These are phyloP conservation scores for Dastarcus helophoroides DNA, from an alignment of 2,888 invertebrate genomes.

Conservation along the genomic window DNA sequence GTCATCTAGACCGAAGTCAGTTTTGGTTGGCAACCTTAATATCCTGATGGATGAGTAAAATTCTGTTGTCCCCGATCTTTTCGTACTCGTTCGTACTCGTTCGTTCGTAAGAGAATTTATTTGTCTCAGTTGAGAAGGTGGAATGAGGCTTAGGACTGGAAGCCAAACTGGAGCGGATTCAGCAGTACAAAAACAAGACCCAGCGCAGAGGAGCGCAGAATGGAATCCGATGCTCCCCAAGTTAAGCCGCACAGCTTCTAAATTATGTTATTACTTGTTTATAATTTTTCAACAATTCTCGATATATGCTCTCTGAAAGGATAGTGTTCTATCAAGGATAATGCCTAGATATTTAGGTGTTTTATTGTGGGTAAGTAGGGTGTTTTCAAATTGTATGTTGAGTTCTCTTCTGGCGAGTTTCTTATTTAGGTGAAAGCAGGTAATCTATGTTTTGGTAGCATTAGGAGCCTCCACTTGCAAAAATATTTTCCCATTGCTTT, in stretches of 20 bases:
- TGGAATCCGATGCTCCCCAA: conserved; percentile 11
- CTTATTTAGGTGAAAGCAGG: conserved; percentile 6
- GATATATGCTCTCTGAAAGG: conserved; percentile 13
- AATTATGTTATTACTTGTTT: conserved; percentile 13
- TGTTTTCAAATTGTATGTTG: neutral
- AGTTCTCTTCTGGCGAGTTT: conserved; percentile 2
- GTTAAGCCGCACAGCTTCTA: conserved; percentile 11
- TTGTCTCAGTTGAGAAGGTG: conserved; percentile 1
- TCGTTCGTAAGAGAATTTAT: neutral
- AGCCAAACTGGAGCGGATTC: conserved; percentile 6
- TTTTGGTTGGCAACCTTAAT: too few species aligned
- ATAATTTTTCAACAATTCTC: conserved; percentile 11
- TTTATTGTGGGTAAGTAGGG: conserved; percentile 2
- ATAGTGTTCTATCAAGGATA: conserved; percentile 14
- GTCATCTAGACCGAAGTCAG: too few species aligned
- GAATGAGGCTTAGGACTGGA: conserved; percentile 1
- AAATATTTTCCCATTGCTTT: too few species aligned
- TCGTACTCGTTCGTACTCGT: too few species aligned
- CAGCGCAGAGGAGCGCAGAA: conserved; percentile 10
- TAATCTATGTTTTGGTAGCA: conserved; percentile 5
- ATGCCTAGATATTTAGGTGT: conserved; percentile 15
- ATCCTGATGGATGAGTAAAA: too few species aligned
- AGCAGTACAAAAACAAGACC: conserved; percentile 10
- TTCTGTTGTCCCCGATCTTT: too few species aligned
- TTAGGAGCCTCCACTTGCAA: too few species aligned